Evolutionary conservation across 2,113 vertebrate species (phyloP), one percentile per base, ranked within the genome.

Genomic region (Heliornis fulica): DNA sequence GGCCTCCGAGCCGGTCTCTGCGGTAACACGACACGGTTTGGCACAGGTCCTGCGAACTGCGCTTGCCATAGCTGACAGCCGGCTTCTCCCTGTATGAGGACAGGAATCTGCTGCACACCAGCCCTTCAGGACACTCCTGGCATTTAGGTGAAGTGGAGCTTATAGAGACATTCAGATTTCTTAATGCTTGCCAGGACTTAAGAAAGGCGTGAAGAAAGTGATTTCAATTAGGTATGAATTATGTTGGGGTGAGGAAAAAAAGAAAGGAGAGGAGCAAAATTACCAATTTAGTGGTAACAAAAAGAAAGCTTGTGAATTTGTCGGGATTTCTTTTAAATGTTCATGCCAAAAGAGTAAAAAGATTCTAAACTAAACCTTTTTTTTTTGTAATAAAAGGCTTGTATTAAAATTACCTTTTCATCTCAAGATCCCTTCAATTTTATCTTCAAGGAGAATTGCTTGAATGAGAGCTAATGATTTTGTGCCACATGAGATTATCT

Each of bases 11-110:
- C n/a, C 0, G 2, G 32, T 31, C 61, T 57, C 75, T 34, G 61
- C 41, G n/a, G 43, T n/a, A 56, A 26, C 1, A 3, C 16, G 43
- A 46, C 43, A 31, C 0, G 1, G 28, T 48, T 54, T 70, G 68
- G 68, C 68, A 70, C 29, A 7, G 85, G 17, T 34, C 16, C 32
- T 13, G 15, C 2, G 15, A 20, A 16, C 21, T 2, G 9, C 36
- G 13, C 28, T 61, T 50, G 32, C 51, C 59, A 64, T 3, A 54
- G 70, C 46, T 2, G 2, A 19, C 18, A 87, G 78, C 43, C 4
- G 1, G 48, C 38, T 45, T 80, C 51, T 65, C 57, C 29, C 34
- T 2, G 0, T 12, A 9, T 2, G 11, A 66, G 32, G 34, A 25
- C 31, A 26, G 56, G 48, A n/a, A 22, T 10, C 45, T 64, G 53